phyloP scores from a whole-genome alignment of 2,113 vertebrate genomes.

The Gorsachius goisagi region DNA sequence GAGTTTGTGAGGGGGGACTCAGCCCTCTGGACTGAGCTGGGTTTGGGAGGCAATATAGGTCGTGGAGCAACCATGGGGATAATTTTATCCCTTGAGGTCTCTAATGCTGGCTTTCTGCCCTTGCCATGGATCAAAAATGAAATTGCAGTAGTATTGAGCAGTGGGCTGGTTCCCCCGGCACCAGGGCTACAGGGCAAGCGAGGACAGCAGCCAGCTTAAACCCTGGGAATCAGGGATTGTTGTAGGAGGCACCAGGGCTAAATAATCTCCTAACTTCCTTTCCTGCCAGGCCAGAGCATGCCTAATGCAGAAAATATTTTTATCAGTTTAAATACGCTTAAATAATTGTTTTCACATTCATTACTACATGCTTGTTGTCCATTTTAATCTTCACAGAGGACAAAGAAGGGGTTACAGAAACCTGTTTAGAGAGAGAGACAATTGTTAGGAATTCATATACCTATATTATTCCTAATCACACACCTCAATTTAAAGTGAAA shows the following conservation, averaged over 20 bases:
- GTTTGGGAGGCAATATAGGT: neutral
- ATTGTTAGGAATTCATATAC: neutral
- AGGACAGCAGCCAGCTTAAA: conserved; percentile 35
- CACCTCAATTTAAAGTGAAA: neutral
- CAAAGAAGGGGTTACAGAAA: neutral
- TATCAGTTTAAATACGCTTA: neutral
- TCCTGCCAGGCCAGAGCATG: neutral
- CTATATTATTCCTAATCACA: neutral
- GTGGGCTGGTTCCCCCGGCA: neutral
- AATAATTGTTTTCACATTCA: neutral
- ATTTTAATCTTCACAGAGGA: neutral
- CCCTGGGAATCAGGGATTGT: neutral
- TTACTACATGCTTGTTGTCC: neutral
- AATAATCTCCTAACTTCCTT: neutral
- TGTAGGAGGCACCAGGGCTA: neutral
- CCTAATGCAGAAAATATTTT: neutral
- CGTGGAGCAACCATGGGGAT: neutral
- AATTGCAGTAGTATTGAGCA: neutral
- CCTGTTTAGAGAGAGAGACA: neutral
- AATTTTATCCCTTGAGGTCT: neutral
- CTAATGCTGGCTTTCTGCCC: neutral
- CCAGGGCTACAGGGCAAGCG: neutral
- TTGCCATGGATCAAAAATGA: neutral
- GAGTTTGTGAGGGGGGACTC: neutral
- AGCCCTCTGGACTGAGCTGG: neutral